Percentiles rank a stretch among this genome's conserved stretches.
Evolutionary conservation across 2,888 invertebrate genomes (phyloP).

Genomic region (Tipula lateralis): DNA sequence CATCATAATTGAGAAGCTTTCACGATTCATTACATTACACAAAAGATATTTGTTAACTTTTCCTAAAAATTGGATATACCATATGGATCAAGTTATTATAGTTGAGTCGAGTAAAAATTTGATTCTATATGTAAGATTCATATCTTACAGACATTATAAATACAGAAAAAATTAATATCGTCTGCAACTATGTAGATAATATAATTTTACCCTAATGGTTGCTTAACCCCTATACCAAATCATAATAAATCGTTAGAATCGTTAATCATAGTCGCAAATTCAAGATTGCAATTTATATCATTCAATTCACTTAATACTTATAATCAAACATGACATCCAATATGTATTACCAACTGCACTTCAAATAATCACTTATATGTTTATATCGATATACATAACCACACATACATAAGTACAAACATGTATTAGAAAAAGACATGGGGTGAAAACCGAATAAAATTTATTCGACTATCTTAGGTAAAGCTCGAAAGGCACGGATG

Average conservation of each 20-base stretch:
- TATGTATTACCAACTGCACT: neutral
- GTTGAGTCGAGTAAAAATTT: no score
- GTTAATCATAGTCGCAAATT: neutral
- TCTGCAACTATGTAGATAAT: no score
- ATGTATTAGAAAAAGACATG: no score
- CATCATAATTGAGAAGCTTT: no score
- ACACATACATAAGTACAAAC: neutral
- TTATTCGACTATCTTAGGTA: neutral
- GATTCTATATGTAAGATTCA: no score
- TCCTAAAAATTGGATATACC: no score
- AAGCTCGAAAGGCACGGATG: neutral
- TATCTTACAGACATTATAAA: no score
- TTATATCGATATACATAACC: no score
- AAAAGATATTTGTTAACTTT: no score
- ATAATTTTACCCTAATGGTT: neutral
- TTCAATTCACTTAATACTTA: neutral
- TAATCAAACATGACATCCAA: neutral
- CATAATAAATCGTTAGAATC: neutral
- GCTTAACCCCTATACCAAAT: neutral
- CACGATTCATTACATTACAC: no score
- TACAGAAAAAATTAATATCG: no score
- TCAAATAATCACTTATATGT: neutral
- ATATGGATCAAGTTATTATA: no score
- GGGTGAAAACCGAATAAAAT: neutral
- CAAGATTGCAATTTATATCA: neutral